phyloP scores from a whole-genome alignment of 2,888 invertebrate species.

The Drosophila maculinotata region DNA sequence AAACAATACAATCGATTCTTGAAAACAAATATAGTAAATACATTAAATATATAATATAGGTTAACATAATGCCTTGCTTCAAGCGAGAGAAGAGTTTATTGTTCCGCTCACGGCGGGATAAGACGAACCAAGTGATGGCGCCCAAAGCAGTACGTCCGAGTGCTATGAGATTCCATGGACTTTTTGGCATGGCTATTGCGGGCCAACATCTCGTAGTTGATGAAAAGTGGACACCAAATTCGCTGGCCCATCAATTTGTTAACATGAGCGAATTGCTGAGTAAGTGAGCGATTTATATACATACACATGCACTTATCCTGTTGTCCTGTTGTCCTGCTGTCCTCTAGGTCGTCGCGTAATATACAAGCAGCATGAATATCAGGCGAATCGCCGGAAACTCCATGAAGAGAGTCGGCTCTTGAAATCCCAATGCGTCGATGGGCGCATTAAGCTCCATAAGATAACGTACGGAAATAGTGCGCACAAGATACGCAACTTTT shows the following conservation, averaged over 20 bases:
- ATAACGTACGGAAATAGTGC: conserved; percentile 75
- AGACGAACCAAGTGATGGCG: conserved; percentile 41
- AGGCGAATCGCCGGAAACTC: conserved; percentile 64
- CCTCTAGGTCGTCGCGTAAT: conserved; percentile 69
- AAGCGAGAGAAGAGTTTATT: conserved; percentile 50
- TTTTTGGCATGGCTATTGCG: conserved; percentile 81
- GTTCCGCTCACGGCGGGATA: conserved; percentile 32
- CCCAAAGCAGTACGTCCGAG: conserved; percentile 79
- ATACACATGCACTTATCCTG: background rate
- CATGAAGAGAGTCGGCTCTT: conserved; percentile 57
- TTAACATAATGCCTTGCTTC: conserved; percentile 64
- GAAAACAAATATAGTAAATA: too few species aligned
- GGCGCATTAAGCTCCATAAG: conserved; percentile 78
- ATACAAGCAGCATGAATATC: conserved; percentile 72
- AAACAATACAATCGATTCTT: conserved; percentile 2
- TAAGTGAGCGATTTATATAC: conserved; percentile 45
- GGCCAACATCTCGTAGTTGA: conserved; percentile 82
- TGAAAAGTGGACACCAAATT: conserved; percentile 80
- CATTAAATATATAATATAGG: conserved; percentile 1
- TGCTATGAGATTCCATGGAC: conserved; percentile 77
- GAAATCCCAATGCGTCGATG: conserved; percentile 77
- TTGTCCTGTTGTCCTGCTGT: too few species aligned
- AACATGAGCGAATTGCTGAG: conserved; percentile 79
- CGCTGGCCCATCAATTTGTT: conserved; percentile 79
- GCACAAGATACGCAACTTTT: conserved; percentile 76